Evolutionary conservation across 2,113 vertebrate species (phyloP).

Genomic region (Phocoena phocoena): DNA sequence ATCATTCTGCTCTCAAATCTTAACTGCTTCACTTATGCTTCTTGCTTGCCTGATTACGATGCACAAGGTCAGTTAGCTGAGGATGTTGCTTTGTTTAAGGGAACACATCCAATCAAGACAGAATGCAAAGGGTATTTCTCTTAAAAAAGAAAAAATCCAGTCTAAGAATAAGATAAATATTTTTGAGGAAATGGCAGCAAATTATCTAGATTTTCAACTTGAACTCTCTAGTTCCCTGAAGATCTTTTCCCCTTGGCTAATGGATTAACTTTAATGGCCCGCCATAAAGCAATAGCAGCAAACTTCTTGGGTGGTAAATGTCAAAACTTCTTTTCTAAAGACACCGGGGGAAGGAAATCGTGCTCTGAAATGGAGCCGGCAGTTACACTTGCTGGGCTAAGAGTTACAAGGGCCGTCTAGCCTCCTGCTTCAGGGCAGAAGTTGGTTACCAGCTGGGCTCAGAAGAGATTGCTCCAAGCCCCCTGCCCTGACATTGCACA

Average conservation of each 20-base stretch:
- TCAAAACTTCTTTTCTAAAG: conserved; percentile 72
- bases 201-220: conserved; percentile 67
- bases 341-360: conserved; percentile 72
- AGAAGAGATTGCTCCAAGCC: conserved; percentile 71
- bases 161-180: conserved; percentile 58
- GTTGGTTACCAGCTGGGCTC: conserved; percentile 82
- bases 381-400: conserved; percentile 76
- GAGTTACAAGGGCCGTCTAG: conserved; percentile 82
- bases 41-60: neutral
- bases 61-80: neutral
- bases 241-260: conserved; percentile 63
- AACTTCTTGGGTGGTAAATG: conserved; percentile 80
- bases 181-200: conserved; percentile 56
- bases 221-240: conserved; percentile 56
- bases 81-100: conserved; percentile 47
- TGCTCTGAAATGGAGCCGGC: conserved; percentile 56
- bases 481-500: conserved; percentile 74
- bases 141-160: neutral
- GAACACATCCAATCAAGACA: neutral
- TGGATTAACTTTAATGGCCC: conserved; percentile 74
- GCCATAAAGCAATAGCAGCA: conserved; percentile 65
- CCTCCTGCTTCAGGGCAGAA: conserved; percentile 82
- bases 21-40: neutral
- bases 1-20: neutral
- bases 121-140: neutral